Percentiles rank a stretch among this genome's conserved stretches.
phyloP scores from a whole-genome alignment of 2,888 invertebrate genomes.

The Aquatica leii region DNA sequence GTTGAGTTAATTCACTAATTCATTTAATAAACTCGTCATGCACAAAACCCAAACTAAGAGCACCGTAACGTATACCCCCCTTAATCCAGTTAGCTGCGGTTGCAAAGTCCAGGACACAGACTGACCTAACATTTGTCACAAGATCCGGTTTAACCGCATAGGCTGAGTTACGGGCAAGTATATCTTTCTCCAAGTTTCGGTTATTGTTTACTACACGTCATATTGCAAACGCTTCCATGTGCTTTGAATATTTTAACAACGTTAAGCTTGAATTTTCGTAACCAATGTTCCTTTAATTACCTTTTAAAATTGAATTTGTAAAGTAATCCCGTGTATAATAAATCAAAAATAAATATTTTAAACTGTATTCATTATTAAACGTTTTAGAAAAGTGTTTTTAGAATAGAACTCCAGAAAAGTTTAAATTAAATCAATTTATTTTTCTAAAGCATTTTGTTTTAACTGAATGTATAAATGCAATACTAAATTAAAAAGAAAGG shows the following conservation, averaged over 20 bases:
- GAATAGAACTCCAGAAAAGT: no score
- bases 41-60: conserved; percentile 55
- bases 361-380: background rate
- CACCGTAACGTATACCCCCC: conserved; percentile 52
- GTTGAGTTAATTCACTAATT: conserved; percentile 46
- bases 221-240: conserved; percentile 2
- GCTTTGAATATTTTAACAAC: background rate
- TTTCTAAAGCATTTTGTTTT: conserved; percentile 15
- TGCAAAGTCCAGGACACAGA: conserved; percentile 52
- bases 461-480: background rate
- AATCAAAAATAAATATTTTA: no score
- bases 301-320: no score
- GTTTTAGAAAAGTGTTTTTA: conserved; percentile 14
- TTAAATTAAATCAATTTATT: conserved; percentile 22
- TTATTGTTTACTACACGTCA: conserved; percentile 33
- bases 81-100: conserved; percentile 57
- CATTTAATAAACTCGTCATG: conserved; percentile 57
- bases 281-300: no score
- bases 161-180: conserved; percentile 37
- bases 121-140: conserved; percentile 57
- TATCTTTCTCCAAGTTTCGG: conserved; percentile 40
- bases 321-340: no score
- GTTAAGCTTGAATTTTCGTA: no score
- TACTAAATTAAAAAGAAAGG: no score
- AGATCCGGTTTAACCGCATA: conserved; percentile 45